phyloP scores from a whole-genome alignment of 2,888 invertebrate species.

The Baronia brevicornis region DNA sequence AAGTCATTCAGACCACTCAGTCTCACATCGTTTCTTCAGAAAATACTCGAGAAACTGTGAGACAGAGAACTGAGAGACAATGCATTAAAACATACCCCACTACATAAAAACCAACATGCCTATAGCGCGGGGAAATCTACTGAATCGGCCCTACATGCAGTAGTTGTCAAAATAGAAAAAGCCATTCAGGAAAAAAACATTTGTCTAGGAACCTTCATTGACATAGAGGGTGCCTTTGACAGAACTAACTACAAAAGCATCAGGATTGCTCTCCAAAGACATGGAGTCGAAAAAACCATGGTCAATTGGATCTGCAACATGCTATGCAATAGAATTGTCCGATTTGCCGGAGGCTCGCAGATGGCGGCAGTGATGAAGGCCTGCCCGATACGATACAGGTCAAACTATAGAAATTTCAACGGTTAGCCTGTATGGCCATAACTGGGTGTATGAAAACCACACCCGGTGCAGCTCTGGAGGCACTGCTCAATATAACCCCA shows the following conservation, averaged over 20 bases:
- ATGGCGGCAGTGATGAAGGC: too few relatives aligned
- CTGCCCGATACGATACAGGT: too few relatives aligned
- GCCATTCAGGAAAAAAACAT: background rate
- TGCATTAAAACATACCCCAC: background rate
- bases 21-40: background rate
- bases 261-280: background rate
- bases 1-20: background rate
- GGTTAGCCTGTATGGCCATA: too few relatives aligned
- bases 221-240: constrained; percentile 2
- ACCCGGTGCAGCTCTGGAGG: too few relatives aligned
- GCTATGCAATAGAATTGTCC: too few relatives aligned
- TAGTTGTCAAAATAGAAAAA: background rate
- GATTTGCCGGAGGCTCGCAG: too few relatives aligned
- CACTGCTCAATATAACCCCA: too few relatives aligned
- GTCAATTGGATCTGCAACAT: background rate
- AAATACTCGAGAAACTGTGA: background rate
- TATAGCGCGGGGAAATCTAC: background rate
- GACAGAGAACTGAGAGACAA: background rate
- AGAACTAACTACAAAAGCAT: background rate
- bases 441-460: too few relatives aligned
- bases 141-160: background rate
- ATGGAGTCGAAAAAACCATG: background rate
- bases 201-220: constrained; percentile 1
- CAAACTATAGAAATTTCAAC: too few relatives aligned
- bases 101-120: background rate